Percentiles rank a stretch among this genome's conserved stretches.
phyloP scores from a whole-genome alignment of 2,888 invertebrate species.

The Drosophila meridionalis region DNA sequence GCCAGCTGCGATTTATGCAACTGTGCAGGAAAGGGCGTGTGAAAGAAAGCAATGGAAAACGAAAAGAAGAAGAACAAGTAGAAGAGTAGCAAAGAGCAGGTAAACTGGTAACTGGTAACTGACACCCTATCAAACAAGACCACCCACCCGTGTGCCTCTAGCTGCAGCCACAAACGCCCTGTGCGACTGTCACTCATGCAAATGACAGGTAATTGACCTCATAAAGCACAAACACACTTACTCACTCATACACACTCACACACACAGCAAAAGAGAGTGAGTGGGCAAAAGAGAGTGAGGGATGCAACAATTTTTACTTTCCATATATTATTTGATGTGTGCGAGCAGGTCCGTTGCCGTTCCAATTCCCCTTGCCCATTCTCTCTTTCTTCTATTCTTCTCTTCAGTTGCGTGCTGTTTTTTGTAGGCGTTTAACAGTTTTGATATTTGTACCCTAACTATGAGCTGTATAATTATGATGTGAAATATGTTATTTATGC shows the following conservation, averaged over 20 bases:
- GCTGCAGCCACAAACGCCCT: constrained; percentile 8
- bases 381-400: constrained; percentile 12
- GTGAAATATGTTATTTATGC: neutral
- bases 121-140: constrained; percentile 59
- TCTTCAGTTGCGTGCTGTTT: constrained; percentile 30
- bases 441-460: constrained; percentile 13
- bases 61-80: neutral
- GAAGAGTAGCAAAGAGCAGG: constrained; percentile 18
- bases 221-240: constrained; percentile 49
- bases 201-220: constrained; percentile 80
- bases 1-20: constrained; percentile 57
- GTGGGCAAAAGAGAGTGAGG: constrained; percentile 15
- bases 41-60: constrained; percentile 30
- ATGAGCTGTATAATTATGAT: neutral
- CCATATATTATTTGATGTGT: constrained; percentile 69
- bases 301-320: constrained; percentile 79
- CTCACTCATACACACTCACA: neutral
- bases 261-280: neutral
- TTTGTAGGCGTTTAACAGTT: constrained; percentile 42
- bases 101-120: constrained; percentile 64
- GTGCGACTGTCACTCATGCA: constrained; percentile 65
- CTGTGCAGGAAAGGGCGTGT: constrained; percentile 19
- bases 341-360: constrained; percentile 21
- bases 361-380: neutral
- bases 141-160: constrained; percentile 2